Conservation (phyloP, 1,140 invertebrate genomes). For the Eriocheir sinensis region DNA sequence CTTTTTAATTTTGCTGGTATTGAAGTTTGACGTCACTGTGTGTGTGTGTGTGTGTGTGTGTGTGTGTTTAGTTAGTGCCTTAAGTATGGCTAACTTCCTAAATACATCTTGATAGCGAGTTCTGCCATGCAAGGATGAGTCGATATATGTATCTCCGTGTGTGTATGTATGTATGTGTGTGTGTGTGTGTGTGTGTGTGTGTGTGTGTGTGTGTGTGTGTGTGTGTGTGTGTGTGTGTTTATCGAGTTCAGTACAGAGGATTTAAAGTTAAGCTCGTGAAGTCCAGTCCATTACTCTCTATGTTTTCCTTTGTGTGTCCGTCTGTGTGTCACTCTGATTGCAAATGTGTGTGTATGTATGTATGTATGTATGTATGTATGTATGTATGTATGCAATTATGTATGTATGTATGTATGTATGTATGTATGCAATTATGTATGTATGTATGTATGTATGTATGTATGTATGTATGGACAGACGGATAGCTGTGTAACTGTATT, state of each 20-base stretch:
- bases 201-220: background rate
- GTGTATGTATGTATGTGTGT: constrained; percentile 50
- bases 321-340: constrained; percentile 20
- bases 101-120: no score
- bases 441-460: constrained; percentile 31
- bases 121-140: no score
- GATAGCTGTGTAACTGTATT: constrained; percentile 54
- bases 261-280: no score
- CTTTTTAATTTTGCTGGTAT: background rate
- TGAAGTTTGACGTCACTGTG: background rate
- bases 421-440: constrained; percentile 42
- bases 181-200: background rate
- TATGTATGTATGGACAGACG: constrained; percentile 58
- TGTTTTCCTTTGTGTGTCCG: background rate
- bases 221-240: constrained; percentile 11
- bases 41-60: constrained; percentile 41
- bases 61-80: no score
- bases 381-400: constrained; percentile 61
- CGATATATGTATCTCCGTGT: constrained; percentile 40
- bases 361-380: constrained; percentile 50
- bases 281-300: constrained; percentile 1
- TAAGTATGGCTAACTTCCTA: no score
- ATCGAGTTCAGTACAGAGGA: background rate
- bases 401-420: constrained; percentile 61
- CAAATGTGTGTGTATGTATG: constrained; percentile 49